phyloP scores from a whole-genome alignment of 2,113 vertebrate species.

The Campylomormyrus numenius region DNA sequence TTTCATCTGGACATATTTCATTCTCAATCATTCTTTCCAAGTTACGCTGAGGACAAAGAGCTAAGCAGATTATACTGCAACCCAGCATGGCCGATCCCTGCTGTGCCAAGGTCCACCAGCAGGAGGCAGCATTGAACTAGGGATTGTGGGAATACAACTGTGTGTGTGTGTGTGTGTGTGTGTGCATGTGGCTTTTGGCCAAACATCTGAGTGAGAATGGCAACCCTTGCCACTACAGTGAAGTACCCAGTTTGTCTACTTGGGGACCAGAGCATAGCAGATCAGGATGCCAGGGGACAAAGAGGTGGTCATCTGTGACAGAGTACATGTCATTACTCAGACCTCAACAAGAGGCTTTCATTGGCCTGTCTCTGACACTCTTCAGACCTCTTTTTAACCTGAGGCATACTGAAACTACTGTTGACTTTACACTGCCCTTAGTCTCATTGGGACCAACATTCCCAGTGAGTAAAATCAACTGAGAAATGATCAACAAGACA shows the following conservation, averaged over 20 bases:
- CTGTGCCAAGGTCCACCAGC: constrained; percentile 42
- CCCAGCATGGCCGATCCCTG: not conserved
- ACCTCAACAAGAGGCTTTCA: not conserved
- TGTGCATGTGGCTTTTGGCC: not conserved
- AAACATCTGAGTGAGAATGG: constrained; percentile 1
- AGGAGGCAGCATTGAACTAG: constrained; percentile 67
- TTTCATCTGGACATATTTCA: not conserved
- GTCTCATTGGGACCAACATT: not conserved
- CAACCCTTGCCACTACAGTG: not conserved
- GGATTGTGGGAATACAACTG: constrained; percentile 38
- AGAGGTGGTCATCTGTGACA: not conserved
- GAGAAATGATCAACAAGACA: not conserved
- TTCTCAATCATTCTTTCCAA: not conserved
- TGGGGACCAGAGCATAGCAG: constrained; percentile 46
- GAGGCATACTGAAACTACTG: not conserved
- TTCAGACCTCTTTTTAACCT: not conserved
- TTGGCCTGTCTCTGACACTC: not conserved
- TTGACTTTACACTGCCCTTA: not conserved
- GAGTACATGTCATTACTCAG: constrained; percentile 13
- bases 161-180: not conserved
- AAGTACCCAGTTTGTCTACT: constrained; percentile 36
- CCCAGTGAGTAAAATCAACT: not conserved
- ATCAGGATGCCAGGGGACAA: not conserved
- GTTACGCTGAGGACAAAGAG: not conserved
- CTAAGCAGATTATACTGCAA: not conserved